Conservation (phyloP, 2,113 vertebrate genomes). For the Campylorhamphus procurvoides region DNA sequence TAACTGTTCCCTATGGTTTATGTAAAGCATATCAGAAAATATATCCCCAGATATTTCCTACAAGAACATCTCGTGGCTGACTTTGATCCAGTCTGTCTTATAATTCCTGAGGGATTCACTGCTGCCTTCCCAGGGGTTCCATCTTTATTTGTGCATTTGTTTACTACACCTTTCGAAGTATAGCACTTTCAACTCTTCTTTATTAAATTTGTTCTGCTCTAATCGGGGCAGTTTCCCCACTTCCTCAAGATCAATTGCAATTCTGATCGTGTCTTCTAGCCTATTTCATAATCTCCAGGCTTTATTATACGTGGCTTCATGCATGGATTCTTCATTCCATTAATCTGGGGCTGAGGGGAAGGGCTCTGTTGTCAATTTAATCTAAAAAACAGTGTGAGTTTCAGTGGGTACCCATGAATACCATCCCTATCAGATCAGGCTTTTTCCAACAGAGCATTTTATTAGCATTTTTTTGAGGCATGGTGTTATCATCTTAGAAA, state of each 20-base stretch:
- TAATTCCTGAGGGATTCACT: neutral
- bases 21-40: neutral
- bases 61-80: neutral
- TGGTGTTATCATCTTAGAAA: neutral
- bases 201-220: slow-evolving; percentile 13
- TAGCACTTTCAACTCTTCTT: neutral
- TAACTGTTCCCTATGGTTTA: neutral
- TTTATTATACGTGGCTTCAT: slow-evolving; percentile 4
- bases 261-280: slow-evolving; percentile 1
- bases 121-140: neutral
- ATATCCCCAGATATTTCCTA: neutral
- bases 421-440: slow-evolving; percentile 7
- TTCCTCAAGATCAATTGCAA: slow-evolving; percentile 10
- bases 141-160: neutral
- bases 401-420: neutral
- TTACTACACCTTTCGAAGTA: neutral
- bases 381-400: slow-evolving; percentile 26
- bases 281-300: neutral
- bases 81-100: neutral
- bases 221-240: slow-evolving; percentile 8
- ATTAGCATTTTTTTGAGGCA: slow-evolving; percentile 38
- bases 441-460: slow-evolving; percentile 9
- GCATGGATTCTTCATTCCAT: slow-evolving; percentile 36
- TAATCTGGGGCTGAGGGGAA: neutral
- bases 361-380: slow-evolving; percentile 8